Evolutionary conservation across 2,113 vertebrate species (phyloP).

Genomic region (Xiphophorus hellerii): DNA sequence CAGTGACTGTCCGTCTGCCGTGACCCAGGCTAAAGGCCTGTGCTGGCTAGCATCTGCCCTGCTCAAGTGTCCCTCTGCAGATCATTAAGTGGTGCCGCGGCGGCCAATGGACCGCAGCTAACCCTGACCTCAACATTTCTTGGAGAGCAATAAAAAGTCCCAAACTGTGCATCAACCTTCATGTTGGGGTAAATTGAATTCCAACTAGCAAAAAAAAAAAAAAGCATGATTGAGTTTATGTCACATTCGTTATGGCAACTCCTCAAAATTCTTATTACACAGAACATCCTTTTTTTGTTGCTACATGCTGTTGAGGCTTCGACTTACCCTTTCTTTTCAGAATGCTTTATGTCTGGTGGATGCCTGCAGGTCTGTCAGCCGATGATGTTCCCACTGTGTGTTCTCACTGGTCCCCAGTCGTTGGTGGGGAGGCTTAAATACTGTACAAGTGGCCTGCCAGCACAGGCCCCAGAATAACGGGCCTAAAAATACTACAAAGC

Average conservation of each 20-base stretch:
- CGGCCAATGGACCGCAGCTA: constrained; percentile 8
- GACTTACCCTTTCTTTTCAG: constrained; percentile 69
- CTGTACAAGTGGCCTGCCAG: constrained; percentile 63
- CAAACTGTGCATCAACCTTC: background rate
- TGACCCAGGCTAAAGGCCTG: constrained; percentile 18
- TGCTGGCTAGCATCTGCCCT: constrained; percentile 16
- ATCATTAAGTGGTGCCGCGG: constrained; percentile 20
- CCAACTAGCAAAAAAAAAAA: background rate
- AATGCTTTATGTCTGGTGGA: constrained; percentile 50
- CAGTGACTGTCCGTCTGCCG: constrained; percentile 25
- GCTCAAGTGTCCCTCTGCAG: constrained; percentile 56
- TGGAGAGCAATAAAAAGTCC: constrained; percentile 14
- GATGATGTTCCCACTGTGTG: constrained; percentile 66
- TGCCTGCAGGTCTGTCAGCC: constrained; percentile 44
- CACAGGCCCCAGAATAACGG: constrained; percentile 77
- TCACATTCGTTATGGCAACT: background rate
- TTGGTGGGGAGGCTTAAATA: constrained; percentile 71
- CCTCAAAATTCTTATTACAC: background rate
- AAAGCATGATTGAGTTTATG: too few relatives aligned
- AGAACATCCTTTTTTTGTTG: background rate
- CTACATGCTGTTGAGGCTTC: background rate
- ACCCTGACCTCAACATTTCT: constrained; percentile 46
- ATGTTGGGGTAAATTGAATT: background rate
- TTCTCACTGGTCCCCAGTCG: constrained; percentile 55
- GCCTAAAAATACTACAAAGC: constrained; percentile 82